phyloP scores from a whole-genome alignment of 2,113 vertebrate species.

The Gorsachius goisagi region DNA sequence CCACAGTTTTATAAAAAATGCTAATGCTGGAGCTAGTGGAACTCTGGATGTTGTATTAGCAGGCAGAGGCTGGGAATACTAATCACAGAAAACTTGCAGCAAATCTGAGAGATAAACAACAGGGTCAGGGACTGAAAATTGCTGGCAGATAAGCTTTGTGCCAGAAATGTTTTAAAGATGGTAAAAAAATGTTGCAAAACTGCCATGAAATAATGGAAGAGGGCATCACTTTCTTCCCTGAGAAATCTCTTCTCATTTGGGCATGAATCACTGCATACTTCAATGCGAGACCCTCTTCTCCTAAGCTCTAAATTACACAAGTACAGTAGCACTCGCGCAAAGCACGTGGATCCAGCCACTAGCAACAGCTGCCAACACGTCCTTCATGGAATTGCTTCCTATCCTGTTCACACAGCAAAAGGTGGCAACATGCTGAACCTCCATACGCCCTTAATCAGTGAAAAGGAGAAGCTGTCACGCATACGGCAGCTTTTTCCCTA shows the following conservation, averaged over 20 bases:
- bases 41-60: not conserved
- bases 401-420: not conserved
- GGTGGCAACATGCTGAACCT: not conserved
- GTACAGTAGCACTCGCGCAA: not conserved
- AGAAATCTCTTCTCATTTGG: conserved; percentile 22
- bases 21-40: conserved; percentile 26
- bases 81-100: conserved; percentile 20
- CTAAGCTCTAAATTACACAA: not conserved
- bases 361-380: not conserved
- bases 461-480: not conserved
- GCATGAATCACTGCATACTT: not conserved
- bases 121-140: conserved; percentile 15
- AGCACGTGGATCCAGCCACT: not conserved
- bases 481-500: not conserved
- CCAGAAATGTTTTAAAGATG: conserved; percentile 30
- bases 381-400: not conserved
- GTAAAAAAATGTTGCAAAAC: not conserved
- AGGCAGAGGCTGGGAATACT: conserved; percentile 21
- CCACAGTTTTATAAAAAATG: conserved; percentile 8
- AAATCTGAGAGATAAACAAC: conserved; percentile 35
- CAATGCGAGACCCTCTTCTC: not conserved
- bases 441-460: rapidly evolving
- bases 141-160: conserved; percentile 25
- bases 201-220: not conserved
- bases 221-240: not conserved